Evolutionary conservation across 2,113 vertebrate species (phyloP), one percentile per base, ranked within the genome.

Genomic region (Gambusia affinis): DNA sequence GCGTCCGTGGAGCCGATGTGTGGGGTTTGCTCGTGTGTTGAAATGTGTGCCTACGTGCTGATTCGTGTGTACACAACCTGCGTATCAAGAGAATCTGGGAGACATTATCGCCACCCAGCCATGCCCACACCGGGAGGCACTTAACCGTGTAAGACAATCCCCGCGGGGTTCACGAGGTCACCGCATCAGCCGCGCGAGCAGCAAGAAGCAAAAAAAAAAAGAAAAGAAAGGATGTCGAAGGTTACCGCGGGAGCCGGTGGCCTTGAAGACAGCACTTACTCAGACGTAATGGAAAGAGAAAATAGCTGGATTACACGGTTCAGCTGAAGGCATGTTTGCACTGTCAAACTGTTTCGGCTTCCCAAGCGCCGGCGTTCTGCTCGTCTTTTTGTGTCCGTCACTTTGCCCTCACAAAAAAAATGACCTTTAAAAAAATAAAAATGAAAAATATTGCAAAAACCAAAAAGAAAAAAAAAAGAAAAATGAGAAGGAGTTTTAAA

Each of bases 71-170:
- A 29, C 66, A 44, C 44, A 64, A 44, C 8, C 12, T 65, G 76
- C 71, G 70, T 76, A 84, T 87, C 72, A 64, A 30, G 66, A 78
- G 80, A 89, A 86, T 90, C 89, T 91, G 90, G 84, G 42, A 87
- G 84, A 80, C 89, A 89, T 93, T 93, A 92, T 90, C 88, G 69
- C 75, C 69, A 42, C 79, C 71, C 79, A 19, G 73, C 80, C 80
- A 68, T 79, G 79, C 61, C 84, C 89, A 86, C 87, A 85, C 85
- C 82, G 80, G 86, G 85, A 86, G 89, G 78, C 90, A 90, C 87
- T 92, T 93, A 91, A 60, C 77, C 66, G 29, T 22, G 78, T 2
- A 62, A 87, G 78, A 92, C 87, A 83, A 89, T 88, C 85, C 78
- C 74, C 11, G 2, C 76, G 57, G 75, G 77, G 89, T 79, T 93